phyloP scores from a whole-genome alignment of 2,888 invertebrate species.

The Mesochorus sp. region DNA sequence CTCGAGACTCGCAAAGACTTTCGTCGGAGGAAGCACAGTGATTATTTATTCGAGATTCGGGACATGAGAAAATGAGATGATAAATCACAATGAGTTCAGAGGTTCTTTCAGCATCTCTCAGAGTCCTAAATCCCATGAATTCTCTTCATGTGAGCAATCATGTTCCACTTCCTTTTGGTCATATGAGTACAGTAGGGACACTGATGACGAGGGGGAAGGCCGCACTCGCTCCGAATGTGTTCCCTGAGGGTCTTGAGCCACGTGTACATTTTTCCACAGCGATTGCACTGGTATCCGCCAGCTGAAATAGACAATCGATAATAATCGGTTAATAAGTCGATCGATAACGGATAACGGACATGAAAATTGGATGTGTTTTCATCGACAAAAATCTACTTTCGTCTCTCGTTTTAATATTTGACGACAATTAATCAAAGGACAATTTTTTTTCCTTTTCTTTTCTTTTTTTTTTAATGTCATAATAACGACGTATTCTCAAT shows the following conservation, averaged over 20 bases:
- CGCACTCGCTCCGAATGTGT: slow-evolving; percentile 83
- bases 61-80: slow-evolving; percentile 2
- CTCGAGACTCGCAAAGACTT: not conserved
- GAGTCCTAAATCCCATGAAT: slow-evolving; percentile 36
- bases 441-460: not conserved
- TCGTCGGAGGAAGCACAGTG: not conserved
- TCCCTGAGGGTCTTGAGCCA: slow-evolving; percentile 83
- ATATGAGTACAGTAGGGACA: slow-evolving; percentile 82
- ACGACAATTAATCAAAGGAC: not conserved
- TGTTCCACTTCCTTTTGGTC: slow-evolving; percentile 73
- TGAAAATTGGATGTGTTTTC: too few relatives aligned
- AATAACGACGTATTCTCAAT: slow-evolving; percentile 44
- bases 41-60: slow-evolving; percentile 24
- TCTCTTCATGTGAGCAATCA: slow-evolving; percentile 77
- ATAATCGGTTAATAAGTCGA: not conserved
- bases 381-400: not conserved
- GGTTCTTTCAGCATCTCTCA: slow-evolving; percentile 27
- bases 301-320: slow-evolving; percentile 51
- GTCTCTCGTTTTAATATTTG: not conserved
- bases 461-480: slow-evolving; percentile 29
- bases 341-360: not conserved
- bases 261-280: slow-evolving; percentile 83
- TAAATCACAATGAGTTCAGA: slow-evolving; percentile 10
- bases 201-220: slow-evolving; percentile 82
- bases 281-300: slow-evolving; percentile 38